These are phyloP conservation scores for Sipha maydis DNA, from an alignment of 2,888 invertebrate genomes.

Conservation along the genomic window DNA sequence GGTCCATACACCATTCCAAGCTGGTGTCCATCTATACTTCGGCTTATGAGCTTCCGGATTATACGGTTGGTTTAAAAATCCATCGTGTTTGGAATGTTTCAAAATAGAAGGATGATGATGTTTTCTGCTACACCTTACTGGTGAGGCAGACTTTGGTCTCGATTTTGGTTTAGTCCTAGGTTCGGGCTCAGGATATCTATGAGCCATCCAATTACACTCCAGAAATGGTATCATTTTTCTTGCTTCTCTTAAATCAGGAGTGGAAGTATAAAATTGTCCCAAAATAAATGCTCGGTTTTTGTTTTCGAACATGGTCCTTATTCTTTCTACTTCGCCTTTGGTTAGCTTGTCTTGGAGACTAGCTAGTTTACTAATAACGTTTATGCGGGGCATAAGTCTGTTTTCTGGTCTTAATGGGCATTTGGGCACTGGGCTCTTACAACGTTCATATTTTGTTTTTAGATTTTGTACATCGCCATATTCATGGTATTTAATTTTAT, in stretches of 20 bases:
- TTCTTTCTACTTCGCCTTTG: conserved; percentile 77
- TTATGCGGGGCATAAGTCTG: conserved; percentile 87
- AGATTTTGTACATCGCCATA: conserved; percentile 74
- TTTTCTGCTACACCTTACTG: conserved; percentile 66
- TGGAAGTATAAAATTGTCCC: conserved; percentile 83
- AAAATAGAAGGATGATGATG: conserved; percentile 69
- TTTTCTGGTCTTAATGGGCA: conserved; percentile 75
- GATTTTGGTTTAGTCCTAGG: conserved; percentile 70
- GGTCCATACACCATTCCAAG: conserved; percentile 67
- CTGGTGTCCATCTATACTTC: conserved; percentile 80
- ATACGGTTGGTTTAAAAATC: conserved; percentile 76
- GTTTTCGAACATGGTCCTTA: conserved; percentile 78
- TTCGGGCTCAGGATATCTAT: conserved; percentile 77
- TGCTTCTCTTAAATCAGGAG: conserved; percentile 81
- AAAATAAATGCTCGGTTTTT: conserved; percentile 73
- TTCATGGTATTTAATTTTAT: conserved; percentile 71
- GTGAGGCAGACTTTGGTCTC: conserved; percentile 65
- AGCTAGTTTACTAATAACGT: conserved; percentile 88
- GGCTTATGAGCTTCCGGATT: conserved; percentile 82
- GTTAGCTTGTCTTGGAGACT: conserved; percentile 63
- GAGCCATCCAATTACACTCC: conserved; percentile 83
- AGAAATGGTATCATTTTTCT: conserved; percentile 82
- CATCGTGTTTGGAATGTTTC: conserved; percentile 64
- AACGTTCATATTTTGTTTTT: conserved; percentile 73
- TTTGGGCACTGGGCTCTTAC: conserved; percentile 74